These are phyloP conservation scores for Callinectes sapidus DNA, from an alignment of 2,888 invertebrate genomes.

Conservation along the genomic window DNA sequence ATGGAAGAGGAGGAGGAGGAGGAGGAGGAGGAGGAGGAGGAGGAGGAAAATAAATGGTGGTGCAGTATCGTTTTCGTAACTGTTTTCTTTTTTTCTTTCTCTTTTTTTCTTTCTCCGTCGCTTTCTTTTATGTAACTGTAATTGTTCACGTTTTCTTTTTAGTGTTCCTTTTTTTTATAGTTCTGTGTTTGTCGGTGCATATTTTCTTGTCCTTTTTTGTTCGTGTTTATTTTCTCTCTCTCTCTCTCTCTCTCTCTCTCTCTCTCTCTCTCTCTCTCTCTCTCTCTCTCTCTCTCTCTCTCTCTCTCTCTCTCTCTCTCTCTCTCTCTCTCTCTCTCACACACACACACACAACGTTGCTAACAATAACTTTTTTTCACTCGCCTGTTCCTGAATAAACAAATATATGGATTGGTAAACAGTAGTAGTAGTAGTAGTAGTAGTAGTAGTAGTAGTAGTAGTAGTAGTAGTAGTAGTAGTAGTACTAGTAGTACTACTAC, in stretches of 20 bases:
- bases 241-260: too few relatives aligned
- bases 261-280: too few relatives aligned
- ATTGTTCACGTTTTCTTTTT: neutral
- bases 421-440: neutral
- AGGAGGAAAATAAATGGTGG: neutral
- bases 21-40: constrained; percentile 17
- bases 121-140: neutral
- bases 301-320: too few relatives aligned
- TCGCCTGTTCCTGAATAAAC: neutral
- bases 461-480: constrained; percentile 13
- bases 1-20: neutral
- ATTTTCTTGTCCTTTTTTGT: neutral
- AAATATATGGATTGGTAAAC: neutral
- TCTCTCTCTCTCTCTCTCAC: too few relatives aligned
- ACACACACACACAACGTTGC: neutral
- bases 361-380: neutral
- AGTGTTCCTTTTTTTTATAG: neutral
- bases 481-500: neutral
- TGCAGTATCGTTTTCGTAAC: neutral
- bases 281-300: too few relatives aligned
- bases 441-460: neutral
- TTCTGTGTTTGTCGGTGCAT: neutral
- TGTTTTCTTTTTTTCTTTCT: neutral
- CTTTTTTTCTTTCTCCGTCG: neutral
- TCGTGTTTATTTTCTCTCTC: too few relatives aligned